Percentiles rank a stretch among this genome's conserved stretches.
Conservation (phyloP, 1,140 invertebrate species). For the Pectinophora gossypiella region DNA sequence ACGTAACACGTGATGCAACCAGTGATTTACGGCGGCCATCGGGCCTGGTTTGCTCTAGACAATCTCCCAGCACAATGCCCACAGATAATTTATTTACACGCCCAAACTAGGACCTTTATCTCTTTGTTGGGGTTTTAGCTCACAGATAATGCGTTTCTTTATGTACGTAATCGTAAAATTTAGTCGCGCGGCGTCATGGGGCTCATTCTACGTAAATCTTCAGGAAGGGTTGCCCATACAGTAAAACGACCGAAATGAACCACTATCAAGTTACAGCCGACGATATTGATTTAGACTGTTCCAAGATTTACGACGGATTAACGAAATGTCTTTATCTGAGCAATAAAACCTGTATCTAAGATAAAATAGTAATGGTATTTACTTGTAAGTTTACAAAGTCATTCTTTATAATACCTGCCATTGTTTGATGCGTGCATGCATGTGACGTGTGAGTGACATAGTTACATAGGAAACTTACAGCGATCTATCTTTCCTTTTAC, state of each 20-base stretch:
- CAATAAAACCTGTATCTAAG: slow-evolving; percentile 14
- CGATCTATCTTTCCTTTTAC: too few relatives aligned
- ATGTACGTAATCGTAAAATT: slow-evolving; percentile 59
- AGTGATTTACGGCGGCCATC: slow-evolving; percentile 56
- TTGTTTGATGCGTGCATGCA: too few relatives aligned
- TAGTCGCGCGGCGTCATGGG: slow-evolving; percentile 41
- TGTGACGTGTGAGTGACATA: too few relatives aligned
- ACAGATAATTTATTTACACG: slow-evolving; percentile 67
- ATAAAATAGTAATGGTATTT: background rate
- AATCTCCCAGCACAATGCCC: slow-evolving; percentile 50
- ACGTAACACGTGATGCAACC: slow-evolving; percentile 39
- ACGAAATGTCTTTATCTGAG: slow-evolving; percentile 17
- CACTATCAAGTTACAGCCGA: background rate
- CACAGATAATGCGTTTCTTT: slow-evolving; percentile 66
- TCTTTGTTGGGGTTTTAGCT: slow-evolving; percentile 64
- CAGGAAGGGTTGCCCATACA: too few relatives aligned
- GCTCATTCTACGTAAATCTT: slow-evolving; percentile 26
- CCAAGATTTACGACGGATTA: slow-evolving; percentile 8
- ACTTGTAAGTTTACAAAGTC: too few relatives aligned
- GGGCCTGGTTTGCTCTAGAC: slow-evolving; percentile 61
- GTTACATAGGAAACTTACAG: too few relatives aligned
- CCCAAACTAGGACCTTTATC: slow-evolving; percentile 64
- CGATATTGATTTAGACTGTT: slow-evolving; percentile 8
- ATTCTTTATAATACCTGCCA: too few relatives aligned
- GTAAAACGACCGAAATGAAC: too few relatives aligned